These are phyloP conservation scores for Punctoribates punctum DNA, from an alignment of 2,888 invertebrate genomes.

Conservation along the genomic window DNA sequence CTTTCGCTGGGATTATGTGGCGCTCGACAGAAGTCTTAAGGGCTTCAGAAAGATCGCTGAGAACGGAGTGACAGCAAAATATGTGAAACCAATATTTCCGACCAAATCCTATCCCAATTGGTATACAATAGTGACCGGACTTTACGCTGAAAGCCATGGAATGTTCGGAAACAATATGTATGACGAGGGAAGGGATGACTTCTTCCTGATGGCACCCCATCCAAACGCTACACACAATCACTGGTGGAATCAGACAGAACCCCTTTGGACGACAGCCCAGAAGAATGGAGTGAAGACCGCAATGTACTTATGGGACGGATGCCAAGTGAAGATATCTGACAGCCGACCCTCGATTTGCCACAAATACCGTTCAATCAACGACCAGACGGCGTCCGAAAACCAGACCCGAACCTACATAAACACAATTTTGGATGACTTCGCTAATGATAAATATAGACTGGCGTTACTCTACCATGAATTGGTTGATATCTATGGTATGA, in stretches of 20 bases:
- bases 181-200: conserved; percentile 50
- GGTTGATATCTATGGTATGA: conserved; percentile 42
- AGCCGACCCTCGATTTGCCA: conserved; percentile 42
- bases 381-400: neutral
- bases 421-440: conserved; percentile 32
- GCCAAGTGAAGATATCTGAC: conserved; percentile 47
- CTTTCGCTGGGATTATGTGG: conserved; percentile 42
- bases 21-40: neutral
- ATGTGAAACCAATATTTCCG: conserved; percentile 47
- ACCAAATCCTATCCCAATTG: conserved; percentile 48
- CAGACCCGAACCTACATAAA: neutral
- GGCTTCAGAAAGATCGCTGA: conserved; percentile 46
- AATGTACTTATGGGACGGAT: conserved; percentile 49
- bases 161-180: conserved; percentile 54
- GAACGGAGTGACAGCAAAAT: conserved; percentile 46
- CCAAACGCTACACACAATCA: conserved; percentile 47
- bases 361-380: neutral
- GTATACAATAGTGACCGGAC: conserved; percentile 47
- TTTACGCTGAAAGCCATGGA: conserved; percentile 53
- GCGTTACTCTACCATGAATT: conserved; percentile 44
- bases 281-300: conserved; percentile 46
- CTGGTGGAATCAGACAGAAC: conserved; percentile 49
- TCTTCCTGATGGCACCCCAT: conserved; percentile 47
- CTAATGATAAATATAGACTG: conserved; percentile 47
- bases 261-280: conserved; percentile 48